Evolutionary conservation across 2,113 vertebrate species (phyloP), one percentile per base, ranked within the genome.

Genomic region (western clawed frog (Xenopus tropicalis)): DNA sequence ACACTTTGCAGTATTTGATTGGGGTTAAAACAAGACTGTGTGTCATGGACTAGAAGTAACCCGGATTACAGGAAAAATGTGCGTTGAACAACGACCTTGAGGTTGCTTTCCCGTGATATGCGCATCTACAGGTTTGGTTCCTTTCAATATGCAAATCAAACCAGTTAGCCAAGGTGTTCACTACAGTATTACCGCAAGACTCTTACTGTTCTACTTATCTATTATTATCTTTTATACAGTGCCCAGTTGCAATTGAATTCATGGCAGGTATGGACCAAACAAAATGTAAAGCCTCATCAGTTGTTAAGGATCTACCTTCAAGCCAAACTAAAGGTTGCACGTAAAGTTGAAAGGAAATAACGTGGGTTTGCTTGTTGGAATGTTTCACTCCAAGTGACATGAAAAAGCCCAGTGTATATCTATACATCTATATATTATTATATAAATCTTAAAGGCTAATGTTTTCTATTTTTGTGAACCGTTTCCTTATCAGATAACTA

Each of bases 401-500:
- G 46, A 12, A 61, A 74, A 69, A 44, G 14, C 29, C 65, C 29
- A 14, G 37, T 21, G 44, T 56, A 48, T 72, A 61, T 25, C 68
- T 79, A 71, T 75, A 78, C 71, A 37, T 37, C 29, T 37, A 37
- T 37, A 37, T 37, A 37, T 37, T 37, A 61, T 74, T 66, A 74
- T 66, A 74, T 73, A 81, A 79, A 79, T 71, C 83, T 81, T 79
- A 78, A 44, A 70, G 16, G 46, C 25, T 80, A 7, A n/a, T 79
- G 79, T 79, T 79, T 82, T 80, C 70, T 85, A 79, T 81, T 85
- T 84, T 73, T 81, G 81, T 80, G 84, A 82, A 75, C 78, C 79
- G 76, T 80, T 78, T 37, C 74, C 29, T 75, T 25, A 72, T 82
- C 78, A 79, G 78, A 69, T 72, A 71, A 63, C 59, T 75, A 72